phyloP scores from a whole-genome alignment of 2,797 vertebrate species.

The Anguilla anguilla region DNA sequence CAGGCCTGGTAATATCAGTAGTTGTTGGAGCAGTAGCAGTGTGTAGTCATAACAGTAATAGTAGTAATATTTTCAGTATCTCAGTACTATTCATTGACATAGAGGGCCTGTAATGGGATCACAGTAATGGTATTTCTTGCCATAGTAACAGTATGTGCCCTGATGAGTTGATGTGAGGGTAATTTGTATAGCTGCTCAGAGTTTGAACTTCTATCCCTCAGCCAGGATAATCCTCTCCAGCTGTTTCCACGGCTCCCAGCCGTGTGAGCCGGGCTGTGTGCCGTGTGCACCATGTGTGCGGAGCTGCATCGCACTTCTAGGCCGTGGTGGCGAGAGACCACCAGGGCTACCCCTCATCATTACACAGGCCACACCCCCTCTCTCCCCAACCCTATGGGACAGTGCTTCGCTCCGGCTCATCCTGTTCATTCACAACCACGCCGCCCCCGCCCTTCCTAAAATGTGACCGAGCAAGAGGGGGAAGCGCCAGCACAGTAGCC shows the following conservation, averaged over 20 bases:
- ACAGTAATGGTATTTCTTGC: not conserved
- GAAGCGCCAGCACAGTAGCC: not conserved
- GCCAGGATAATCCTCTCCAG: conserved; percentile 8
- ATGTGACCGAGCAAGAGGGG: not conserved
- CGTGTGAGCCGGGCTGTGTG: not conserved
- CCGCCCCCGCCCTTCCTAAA: not conserved
- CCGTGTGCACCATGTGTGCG: not conserved
- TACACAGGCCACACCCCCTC: not conserved
- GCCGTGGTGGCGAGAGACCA: conserved; percentile 43
- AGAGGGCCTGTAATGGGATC: not conserved
- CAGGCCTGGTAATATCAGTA: not conserved
- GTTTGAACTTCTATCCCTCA: not conserved
- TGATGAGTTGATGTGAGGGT: not conserved
- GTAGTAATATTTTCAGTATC: not conserved
- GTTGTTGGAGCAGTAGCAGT: not conserved
- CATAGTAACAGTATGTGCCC: not conserved
- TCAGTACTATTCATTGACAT: not conserved
- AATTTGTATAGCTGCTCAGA: conserved; percentile 12
- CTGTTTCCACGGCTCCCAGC: conserved; percentile 9
- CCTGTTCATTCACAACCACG: not conserved
- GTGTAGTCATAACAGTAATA: not conserved
- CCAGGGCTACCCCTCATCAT: conserved; percentile 31
- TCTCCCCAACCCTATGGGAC: not conserved
- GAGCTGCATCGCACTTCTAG: not conserved
- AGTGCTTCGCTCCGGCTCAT: not conserved